A percentile compares a stretch with the other conserved stretches of the same genome.
These are phyloP conservation scores for Phoxinus dragarum DNA, from an alignment of 2,797 vertebrate genomes.

Conservation along the genomic window DNA sequence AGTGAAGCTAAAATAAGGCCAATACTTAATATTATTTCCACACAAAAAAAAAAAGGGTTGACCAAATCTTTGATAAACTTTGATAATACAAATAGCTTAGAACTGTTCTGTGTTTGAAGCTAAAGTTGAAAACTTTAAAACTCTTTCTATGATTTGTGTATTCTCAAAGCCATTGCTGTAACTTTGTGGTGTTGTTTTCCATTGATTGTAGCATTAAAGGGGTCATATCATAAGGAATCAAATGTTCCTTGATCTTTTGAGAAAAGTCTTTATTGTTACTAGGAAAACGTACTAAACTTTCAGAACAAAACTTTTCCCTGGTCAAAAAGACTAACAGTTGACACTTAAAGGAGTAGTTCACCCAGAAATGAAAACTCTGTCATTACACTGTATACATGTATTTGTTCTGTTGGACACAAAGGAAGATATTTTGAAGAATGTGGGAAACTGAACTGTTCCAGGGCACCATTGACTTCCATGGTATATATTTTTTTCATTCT, in stretches of 20 bases:
- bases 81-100: background rate
- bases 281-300: background rate
- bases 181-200: conserved; percentile 10
- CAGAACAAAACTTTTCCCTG: background rate
- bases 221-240: background rate
- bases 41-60: background rate
- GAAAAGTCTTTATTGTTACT: background rate
- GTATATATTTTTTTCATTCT: no score
- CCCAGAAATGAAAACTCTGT: no score
- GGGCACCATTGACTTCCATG: no score
- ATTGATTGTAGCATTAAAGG: conserved; percentile 10
- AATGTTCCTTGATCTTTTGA: background rate
- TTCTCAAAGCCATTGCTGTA: background rate
- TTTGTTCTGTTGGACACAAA: no score
- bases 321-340: background rate
- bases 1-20: background rate
- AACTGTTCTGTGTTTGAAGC: background rate
- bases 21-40: background rate
- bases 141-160: background rate
- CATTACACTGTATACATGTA: no score
- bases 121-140: background rate
- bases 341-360: background rate
- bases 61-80: conserved; percentile 3
- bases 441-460: no score
- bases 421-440: no score